Percentiles rank a stretch among this genome's conserved stretches.
Evolutionary conservation across 2,888 invertebrate genomes (phyloP).

Genomic region (Physocephala rufipes): DNA sequence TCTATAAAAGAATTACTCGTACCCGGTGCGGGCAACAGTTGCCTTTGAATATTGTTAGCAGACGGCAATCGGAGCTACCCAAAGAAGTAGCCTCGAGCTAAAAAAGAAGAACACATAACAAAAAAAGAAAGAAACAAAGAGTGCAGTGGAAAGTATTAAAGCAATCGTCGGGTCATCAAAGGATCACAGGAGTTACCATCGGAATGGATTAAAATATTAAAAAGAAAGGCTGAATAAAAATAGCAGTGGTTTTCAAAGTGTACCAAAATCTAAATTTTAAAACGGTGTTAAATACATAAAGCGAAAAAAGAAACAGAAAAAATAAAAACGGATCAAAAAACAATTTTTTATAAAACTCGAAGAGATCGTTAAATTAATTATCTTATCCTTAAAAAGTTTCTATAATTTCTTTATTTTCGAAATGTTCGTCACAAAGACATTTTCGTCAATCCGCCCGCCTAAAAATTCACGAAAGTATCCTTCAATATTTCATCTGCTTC

Average conservation of each 20-base stretch:
- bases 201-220: neutral
- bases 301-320: neutral
- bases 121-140: no score
- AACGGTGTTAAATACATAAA: neutral
- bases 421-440: constrained; percentile 50
- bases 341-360: no score
- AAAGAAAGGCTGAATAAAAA: neutral
- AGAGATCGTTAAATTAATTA: no score
- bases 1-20: constrained; percentile 65
- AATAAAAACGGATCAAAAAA: neutral
- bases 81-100: constrained; percentile 3
- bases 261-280: neutral
- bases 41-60: constrained; percentile 67
- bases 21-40: constrained; percentile 67
- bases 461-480: constrained; percentile 35
- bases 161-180: neutral
- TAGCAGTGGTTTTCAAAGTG: neutral
- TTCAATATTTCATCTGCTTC: constrained; percentile 7
- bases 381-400: no score
- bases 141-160: neutral
- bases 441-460: constrained; percentile 41
- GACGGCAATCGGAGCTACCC: constrained; percentile 52
- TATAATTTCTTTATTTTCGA: neutral
- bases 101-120: constrained; percentile 15
- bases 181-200: neutral